Percentiles rank a stretch among this genome's conserved stretches.
These are phyloP conservation scores for Nesidiocoris tenuis DNA, from an alignment of 2,888 invertebrate species.

Conservation along the genomic window DNA sequence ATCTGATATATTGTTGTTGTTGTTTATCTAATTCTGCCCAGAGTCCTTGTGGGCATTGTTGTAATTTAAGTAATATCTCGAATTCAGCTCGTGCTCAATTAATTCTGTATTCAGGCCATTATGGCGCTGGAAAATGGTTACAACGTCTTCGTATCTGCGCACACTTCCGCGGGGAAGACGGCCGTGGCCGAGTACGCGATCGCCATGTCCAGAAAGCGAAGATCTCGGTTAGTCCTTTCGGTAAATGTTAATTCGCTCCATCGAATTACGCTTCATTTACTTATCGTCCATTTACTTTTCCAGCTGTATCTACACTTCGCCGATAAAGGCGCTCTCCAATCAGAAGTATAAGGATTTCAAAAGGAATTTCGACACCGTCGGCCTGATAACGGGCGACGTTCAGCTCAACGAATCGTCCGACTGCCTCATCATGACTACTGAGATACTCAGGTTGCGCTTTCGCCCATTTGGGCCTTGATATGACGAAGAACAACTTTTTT, in stretches of 20 bases:
- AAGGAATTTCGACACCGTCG: constrained; percentile 79
- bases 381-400: constrained; percentile 90
- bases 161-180: constrained; percentile 98
- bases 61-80: no score
- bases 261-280: no score
- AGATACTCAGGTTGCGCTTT: constrained; percentile 63
- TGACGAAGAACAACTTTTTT: no score
- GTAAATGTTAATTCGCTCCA: no score
- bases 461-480: no score
- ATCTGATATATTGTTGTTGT: no score
- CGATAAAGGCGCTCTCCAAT: constrained; percentile 97
- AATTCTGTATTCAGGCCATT: constrained; percentile 78
- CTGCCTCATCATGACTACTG: constrained; percentile 99
- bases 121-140: constrained; percentile 88
- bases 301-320: constrained; percentile 94
- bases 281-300: no score
- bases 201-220: constrained; percentile 62
- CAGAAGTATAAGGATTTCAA: constrained; percentile 99
- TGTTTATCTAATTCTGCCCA: no score
- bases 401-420: constrained; percentile 91
- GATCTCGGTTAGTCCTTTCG: constrained; percentile 27
- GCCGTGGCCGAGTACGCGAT: constrained; percentile 99
- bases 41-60: no score
- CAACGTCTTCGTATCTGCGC: constrained; percentile 97
- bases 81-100: no score